phyloP scores from a whole-genome alignment of 2,113 vertebrate genomes.

The Hassar affinis region DNA sequence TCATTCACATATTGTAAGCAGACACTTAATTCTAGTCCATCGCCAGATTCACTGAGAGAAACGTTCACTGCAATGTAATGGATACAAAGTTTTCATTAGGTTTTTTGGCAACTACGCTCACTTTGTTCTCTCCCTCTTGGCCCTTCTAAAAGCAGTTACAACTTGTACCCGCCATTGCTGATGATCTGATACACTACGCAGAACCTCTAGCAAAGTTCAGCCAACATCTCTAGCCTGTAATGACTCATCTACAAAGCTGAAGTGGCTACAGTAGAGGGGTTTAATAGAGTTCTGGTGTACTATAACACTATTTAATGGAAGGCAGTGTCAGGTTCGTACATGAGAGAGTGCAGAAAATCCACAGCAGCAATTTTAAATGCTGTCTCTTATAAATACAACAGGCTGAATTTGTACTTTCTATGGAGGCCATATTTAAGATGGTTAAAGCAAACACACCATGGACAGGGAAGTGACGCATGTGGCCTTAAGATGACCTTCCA shows the following conservation, averaged over 20 bases:
- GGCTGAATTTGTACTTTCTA: background rate
- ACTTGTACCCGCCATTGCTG: background rate
- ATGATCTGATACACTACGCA: background rate
- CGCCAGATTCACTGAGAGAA: slow-evolving; percentile 6
- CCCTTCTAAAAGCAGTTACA: background rate
- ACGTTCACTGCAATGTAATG: background rate
- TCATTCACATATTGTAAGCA: slow-evolving; percentile 5
- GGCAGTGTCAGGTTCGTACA: slow-evolving; percentile 20
- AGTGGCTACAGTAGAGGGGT: slow-evolving; percentile 8
- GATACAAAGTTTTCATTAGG: slow-evolving; percentile 12
- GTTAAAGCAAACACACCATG: background rate
- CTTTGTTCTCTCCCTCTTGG: background rate
- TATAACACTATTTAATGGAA: slow-evolving; percentile 36
- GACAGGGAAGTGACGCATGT: background rate
- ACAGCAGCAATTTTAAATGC: slow-evolving; percentile 24
- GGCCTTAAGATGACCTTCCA: slow-evolving; percentile 31
- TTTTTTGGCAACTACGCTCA: slow-evolving; percentile 22
- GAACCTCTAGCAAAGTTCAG: slow-evolving; percentile 1
- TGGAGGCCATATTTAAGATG: background rate
- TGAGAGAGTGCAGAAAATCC: slow-evolving; percentile 29
- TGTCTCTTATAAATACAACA: slow-evolving; percentile 38
- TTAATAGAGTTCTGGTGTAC: slow-evolving; percentile 39
- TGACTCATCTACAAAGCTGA: slow-evolving; percentile 27
- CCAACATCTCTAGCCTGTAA: slow-evolving; percentile 11
- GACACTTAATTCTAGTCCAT: background rate